phyloP scores from a whole-genome alignment of 2,113 vertebrate species.

The Neogale vison region DNA sequence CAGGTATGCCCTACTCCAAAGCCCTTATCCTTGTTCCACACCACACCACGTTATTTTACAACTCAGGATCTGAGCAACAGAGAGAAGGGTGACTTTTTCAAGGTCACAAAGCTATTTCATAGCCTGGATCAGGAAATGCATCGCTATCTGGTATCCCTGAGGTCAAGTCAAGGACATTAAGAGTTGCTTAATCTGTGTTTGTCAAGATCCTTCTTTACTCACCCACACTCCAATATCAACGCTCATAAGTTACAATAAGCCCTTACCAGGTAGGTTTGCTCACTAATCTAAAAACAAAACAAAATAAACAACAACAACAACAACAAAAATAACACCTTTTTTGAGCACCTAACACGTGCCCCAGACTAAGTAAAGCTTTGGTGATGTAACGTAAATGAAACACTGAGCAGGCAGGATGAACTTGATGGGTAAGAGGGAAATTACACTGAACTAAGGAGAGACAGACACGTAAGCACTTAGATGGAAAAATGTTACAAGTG shows the following conservation, averaged over 20 bases:
- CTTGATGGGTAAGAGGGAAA: not conserved
- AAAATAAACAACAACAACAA: no score
- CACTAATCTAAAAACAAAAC: not conserved
- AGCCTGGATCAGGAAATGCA: not conserved
- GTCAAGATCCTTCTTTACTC: not conserved
- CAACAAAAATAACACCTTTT: not conserved
- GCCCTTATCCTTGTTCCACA: not conserved
- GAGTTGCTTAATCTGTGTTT: not conserved
- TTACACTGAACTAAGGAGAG: not conserved
- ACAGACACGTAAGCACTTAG: not conserved
- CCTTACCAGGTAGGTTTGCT: not conserved
- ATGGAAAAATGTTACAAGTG: not conserved
- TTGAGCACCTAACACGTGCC: not conserved
- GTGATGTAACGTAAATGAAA: not conserved
- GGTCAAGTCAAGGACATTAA: not conserved
- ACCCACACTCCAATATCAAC: not conserved
- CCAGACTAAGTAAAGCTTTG: not conserved
- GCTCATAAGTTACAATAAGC: not conserved
- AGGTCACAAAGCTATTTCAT: not conserved
- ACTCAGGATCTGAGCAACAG: not conserved
- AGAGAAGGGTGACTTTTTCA: not conserved
- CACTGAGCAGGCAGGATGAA: not conserved
- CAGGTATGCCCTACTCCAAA: not conserved
- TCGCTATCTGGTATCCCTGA: not conserved
- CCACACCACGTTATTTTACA: not conserved